phyloP scores from a whole-genome alignment of 2,797 vertebrate species.

The Chelon labrosus region DNA sequence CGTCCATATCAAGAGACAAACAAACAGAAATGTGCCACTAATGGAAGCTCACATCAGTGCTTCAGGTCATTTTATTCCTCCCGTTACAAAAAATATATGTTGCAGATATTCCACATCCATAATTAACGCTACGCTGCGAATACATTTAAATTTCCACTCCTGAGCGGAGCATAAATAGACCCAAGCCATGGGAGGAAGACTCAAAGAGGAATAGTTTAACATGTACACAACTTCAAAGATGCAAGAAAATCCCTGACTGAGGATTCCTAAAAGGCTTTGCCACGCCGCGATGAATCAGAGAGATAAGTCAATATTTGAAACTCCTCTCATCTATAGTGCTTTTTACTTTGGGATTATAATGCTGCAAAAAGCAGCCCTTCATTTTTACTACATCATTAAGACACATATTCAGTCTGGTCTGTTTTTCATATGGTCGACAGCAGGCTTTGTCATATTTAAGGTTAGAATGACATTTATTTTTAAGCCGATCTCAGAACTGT shows the following conservation, averaged over 20 bases:
- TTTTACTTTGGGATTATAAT: conserved; percentile 34
- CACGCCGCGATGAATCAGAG: conserved; percentile 69
- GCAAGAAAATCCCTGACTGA: conserved; percentile 63
- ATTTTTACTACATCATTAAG: conserved; percentile 30
- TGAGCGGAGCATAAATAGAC: conserved; percentile 25
- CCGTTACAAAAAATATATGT: not conserved
- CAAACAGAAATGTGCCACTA: not conserved
- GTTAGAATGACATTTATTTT: not conserved
- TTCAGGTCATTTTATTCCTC: not conserved
- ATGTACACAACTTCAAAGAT: conserved; percentile 65
- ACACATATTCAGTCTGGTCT: conserved; percentile 3
- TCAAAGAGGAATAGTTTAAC: conserved; percentile 47
- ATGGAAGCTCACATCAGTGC: conserved; percentile 4
- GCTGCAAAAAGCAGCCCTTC: conserved; percentile 39
- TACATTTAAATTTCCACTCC: conserved; percentile 33
- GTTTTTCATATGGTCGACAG: not conserved
- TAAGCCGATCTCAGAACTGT: not conserved
- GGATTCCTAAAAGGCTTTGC: conserved; percentile 68
- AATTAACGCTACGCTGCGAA: conserved; percentile 3
- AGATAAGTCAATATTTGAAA: conserved; percentile 71
- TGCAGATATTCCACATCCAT: not conserved
- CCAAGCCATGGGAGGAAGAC: conserved; percentile 27
- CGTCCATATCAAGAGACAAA: not conserved
- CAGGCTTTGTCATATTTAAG: conserved; percentile 1
- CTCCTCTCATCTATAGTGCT: conserved; percentile 35